phyloP scores from a whole-genome alignment of 2,888 invertebrate species.

The Lasioglossum oenotherae region DNA sequence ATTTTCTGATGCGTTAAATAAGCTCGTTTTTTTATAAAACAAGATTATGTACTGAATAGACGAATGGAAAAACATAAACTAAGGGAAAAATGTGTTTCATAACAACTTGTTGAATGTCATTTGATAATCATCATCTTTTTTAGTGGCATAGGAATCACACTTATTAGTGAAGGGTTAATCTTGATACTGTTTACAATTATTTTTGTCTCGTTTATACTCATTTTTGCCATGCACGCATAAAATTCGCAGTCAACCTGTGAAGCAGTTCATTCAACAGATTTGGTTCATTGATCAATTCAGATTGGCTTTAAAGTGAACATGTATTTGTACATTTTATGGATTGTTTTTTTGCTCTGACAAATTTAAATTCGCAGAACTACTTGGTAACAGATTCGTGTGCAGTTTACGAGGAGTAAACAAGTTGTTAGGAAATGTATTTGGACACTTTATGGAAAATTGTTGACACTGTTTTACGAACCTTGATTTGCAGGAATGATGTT shows the following conservation, averaged over 20 bases:
- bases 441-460: not conserved
- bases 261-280: not conserved
- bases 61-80: not conserved
- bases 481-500: not conserved
- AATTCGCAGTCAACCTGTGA: not conserved
- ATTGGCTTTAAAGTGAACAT: not conserved
- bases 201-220: not conserved
- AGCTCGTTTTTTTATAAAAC: not conserved
- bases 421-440: not conserved
- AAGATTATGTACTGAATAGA: not conserved
- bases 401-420: not conserved
- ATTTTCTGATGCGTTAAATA: not conserved
- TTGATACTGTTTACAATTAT: not conserved
- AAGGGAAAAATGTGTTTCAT: not conserved
- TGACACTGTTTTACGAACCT: not conserved
- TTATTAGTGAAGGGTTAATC: too few relatives aligned
- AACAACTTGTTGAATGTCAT: not conserved
- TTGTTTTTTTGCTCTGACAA: not conserved
- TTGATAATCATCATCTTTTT: not conserved
- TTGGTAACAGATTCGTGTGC: not conserved
- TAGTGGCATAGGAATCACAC: not conserved
- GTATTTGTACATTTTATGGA: not conserved
- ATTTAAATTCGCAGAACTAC: not conserved
- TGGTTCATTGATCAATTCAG: not conserved
- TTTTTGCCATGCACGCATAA: not conserved